Evolutionary conservation across 1,140 invertebrate genomes (phyloP).

Genomic region (Ctenoplectra terminalis): DNA sequence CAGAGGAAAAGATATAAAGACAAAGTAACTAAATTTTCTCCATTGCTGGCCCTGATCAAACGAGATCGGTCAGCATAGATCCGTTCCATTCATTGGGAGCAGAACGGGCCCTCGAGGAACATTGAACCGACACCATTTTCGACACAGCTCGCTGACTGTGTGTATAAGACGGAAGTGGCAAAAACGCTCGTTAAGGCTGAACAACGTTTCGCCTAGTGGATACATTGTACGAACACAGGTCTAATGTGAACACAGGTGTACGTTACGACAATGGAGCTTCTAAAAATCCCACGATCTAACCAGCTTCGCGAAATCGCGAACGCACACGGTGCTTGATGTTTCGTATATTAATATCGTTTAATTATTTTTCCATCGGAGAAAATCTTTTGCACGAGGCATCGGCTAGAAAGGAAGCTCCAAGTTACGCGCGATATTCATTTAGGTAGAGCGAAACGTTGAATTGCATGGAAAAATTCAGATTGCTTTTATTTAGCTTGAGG

Average conservation of each 20-base stretch:
- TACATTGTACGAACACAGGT: neutral
- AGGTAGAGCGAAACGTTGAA: too few relatives aligned
- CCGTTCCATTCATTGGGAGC: neutral
- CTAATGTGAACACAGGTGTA: too few relatives aligned
- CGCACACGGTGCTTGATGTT: neutral
- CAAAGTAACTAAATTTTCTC: neutral
- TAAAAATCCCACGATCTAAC: neutral
- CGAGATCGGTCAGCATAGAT: neutral
- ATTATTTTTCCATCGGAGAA: too few relatives aligned
- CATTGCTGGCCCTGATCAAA: neutral
- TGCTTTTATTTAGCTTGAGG: too few relatives aligned
- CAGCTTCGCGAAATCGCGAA: neutral
- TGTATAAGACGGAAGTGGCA: neutral
- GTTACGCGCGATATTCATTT: too few relatives aligned
- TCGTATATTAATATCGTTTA: too few relatives aligned
- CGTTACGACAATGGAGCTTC: neutral
- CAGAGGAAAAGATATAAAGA: too few relatives aligned
- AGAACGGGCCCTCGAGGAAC: neutral
- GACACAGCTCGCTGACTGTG: too few relatives aligned
- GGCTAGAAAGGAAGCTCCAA: too few relatives aligned
- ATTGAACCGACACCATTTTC: neutral
- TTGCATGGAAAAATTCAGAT: too few relatives aligned
- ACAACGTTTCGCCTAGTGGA: neutral
- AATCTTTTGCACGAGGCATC: too few relatives aligned
- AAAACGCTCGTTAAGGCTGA: conserved; percentile 2